Percentiles rank a stretch among this genome's conserved stretches.
Conservation (phyloP, 2,113 vertebrate genomes). For the Mus spicilegus region DNA sequence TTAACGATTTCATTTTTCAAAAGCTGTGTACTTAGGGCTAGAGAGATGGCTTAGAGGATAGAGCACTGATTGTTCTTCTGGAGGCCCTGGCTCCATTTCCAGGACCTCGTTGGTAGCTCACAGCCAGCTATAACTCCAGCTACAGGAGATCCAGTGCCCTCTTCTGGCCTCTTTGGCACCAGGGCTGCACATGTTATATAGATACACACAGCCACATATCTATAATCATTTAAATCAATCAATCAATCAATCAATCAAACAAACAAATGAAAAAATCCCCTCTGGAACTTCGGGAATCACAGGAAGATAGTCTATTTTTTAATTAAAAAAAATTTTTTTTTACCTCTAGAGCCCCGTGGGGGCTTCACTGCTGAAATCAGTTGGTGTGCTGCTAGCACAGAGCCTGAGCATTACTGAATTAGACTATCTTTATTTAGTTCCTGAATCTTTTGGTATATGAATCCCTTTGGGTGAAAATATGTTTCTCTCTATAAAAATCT, state of each 20-base stretch:
- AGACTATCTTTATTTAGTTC: slow-evolving; percentile 46
- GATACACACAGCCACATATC: neutral
- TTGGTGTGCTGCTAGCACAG: neutral
- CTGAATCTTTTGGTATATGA: slow-evolving; percentile 30
- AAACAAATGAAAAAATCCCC: neutral
- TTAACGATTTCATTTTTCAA: slow-evolving; percentile 57
- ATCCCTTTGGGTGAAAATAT: slow-evolving; percentile 51
- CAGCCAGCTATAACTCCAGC: neutral
- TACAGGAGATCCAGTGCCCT: neutral
- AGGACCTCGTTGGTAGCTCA: neutral
- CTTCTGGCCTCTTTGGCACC: neutral
- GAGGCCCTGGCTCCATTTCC: neutral
- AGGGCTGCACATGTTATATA: neutral
- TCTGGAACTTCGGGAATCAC: slow-evolving; percentile 3
- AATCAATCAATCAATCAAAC: neutral
- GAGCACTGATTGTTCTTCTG: neutral
- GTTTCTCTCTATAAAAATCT: slow-evolving; percentile 50
- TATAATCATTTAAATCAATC: neutral
- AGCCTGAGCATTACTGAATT: neutral
- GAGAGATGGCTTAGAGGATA: neutral
- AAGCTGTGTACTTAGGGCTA: neutral
- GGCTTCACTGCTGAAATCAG: neutral
- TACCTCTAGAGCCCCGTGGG: neutral
- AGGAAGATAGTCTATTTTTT: slow-evolving; percentile 38
- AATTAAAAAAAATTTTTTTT: too few species aligned